Evolutionary conservation across 1,140 invertebrate genomes (phyloP), one percentile per base, ranked within the genome.

Genomic region (Drosophila jambulina): DNA sequence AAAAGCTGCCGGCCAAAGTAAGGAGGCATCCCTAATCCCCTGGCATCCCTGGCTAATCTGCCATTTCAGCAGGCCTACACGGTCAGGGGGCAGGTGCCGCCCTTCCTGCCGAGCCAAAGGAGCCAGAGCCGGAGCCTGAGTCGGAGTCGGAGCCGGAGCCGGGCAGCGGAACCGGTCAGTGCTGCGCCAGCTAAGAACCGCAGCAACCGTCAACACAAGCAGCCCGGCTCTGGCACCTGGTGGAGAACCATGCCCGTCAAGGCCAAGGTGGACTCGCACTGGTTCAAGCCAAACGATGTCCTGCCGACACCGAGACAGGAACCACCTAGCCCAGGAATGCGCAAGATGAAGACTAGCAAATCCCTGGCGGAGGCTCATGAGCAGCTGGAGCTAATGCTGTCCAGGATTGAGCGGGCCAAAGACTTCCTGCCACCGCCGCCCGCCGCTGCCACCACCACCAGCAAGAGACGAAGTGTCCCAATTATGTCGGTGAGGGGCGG

Each of bases 311-410:
- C 45, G 4, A 23, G 6, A 15, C 21, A 21, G 1, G 3, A 4
- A 13, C 12, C 12, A 21, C 4, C 19, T 5, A 21, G 1, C 10
- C n/a, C 42, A 21, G 42, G 19, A 19, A 5, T 21, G 42, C 10
- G 19, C 42, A 45, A 21, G 1, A 21, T 12, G 1, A 45, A 45
- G 25, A 5, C 15, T 15, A 32, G 29, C 43, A 78, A 60, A 13
- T 40, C 80, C 27, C 27, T 88, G 53, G 68, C 61, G 4, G 72
- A 25, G 29, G 72, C 84, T 7, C 85, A 83, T 42, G 27, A 78
- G 21, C 64, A 84, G 27, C 56, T 87, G 49, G 85, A 88, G 43
- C 29, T 75, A n/a, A 19, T 88, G 68, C 68, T 87, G 0, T 32
- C 68, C 19, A 53, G 68, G 27, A 80, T 87, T 29, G 84, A 88